phyloP scores from a whole-genome alignment of 53 echinoderm and acorn worm species.

The Echinometra lucunter region DNA sequence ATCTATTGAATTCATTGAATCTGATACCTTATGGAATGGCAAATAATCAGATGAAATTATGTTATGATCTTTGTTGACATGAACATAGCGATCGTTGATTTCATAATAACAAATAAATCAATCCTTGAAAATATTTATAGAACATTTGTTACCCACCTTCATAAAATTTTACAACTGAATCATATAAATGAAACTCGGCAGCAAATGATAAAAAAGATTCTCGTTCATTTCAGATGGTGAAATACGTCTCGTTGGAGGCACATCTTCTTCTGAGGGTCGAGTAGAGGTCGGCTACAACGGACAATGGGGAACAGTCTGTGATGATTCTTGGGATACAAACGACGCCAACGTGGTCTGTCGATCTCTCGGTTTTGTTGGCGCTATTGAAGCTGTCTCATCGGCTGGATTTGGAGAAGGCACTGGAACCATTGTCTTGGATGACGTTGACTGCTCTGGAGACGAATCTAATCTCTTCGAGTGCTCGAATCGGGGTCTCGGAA shows the following conservation, averaged over 20 bases:
- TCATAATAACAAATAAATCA: no score
- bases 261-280: constrained; percentile 51
- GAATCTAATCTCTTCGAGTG: constrained; percentile 70
- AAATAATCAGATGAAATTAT: no score
- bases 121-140: no score
- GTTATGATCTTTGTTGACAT: no score
- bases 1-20: no score
- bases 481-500: constrained; percentile 39
- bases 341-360: constrained; percentile 71
- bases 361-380: constrained; percentile 66
- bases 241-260: constrained; percentile 49
- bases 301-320: constrained; percentile 79
- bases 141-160: no score
- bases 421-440: constrained; percentile 74
- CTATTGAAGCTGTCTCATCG: constrained; percentile 20
- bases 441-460: constrained; percentile 68
- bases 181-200: no score
- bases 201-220: no score
- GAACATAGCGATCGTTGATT: no score
- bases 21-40: no score
- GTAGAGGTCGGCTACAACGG: constrained; percentile 71
- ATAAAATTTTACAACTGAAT: no score
- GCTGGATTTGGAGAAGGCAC: constrained; percentile 64
- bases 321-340: constrained; percentile 70
- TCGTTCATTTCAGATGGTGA: background rate